These are phyloP conservation scores for Drosophila ercepeae DNA, from an alignment of 1,140 invertebrate species.

Conservation along the genomic window DNA sequence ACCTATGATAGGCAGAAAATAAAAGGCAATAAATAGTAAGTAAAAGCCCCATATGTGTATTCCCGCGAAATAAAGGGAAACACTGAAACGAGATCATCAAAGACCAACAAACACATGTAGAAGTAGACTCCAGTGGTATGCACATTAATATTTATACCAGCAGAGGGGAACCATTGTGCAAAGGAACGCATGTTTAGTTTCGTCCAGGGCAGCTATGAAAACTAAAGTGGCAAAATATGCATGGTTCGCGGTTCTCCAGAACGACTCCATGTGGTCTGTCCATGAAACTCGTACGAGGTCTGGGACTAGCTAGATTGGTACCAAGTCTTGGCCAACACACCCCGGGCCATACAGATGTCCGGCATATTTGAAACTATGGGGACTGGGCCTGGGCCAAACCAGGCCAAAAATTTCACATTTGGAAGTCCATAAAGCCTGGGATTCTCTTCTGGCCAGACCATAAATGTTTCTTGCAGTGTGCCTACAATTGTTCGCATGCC, in stretches of 20 bases:
- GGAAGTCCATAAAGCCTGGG: constrained; percentile 63
- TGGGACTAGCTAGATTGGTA: constrained; percentile 17
- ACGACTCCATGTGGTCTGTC: constrained; percentile 69
- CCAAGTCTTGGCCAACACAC: constrained; percentile 52
- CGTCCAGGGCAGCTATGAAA: constrained; percentile 20
- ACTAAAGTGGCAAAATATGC: constrained; percentile 39
- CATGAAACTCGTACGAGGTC: constrained; percentile 74
- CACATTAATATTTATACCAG: constrained; percentile 58
- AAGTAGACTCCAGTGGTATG: constrained; percentile 33
- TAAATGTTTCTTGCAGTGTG: constrained; percentile 25
- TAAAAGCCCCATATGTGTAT: constrained; percentile 22
- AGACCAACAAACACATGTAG: constrained; percentile 36
- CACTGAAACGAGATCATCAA: constrained; percentile 51
- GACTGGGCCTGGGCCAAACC: constrained; percentile 56
- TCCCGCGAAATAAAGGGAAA: constrained; percentile 46
- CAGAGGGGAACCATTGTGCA: constrained; percentile 37
- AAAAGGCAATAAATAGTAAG: constrained; percentile 54
- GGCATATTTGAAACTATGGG: constrained; percentile 72
- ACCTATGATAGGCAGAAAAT: constrained; percentile 53
- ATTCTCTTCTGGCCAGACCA: constrained; percentile 25
- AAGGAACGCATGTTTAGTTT: constrained; percentile 56
- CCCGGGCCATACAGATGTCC: constrained; percentile 58
- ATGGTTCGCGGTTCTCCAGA: constrained; percentile 13
- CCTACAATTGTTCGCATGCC: constrained; percentile 15
- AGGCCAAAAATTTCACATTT: constrained; percentile 68